Evolutionary conservation across 1,140 invertebrate species (phyloP).

Genomic region (Zaprionus davidi): DNA sequence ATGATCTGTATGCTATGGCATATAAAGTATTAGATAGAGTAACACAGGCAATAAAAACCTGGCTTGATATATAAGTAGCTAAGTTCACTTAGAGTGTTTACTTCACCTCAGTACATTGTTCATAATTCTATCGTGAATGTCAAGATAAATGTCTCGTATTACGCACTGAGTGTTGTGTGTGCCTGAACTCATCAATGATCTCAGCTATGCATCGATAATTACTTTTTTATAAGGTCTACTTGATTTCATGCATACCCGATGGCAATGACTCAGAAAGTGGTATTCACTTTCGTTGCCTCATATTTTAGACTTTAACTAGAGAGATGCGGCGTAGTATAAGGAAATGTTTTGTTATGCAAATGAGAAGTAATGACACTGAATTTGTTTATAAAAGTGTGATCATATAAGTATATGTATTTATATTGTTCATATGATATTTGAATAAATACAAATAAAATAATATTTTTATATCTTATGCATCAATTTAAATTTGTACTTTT

Average conservation of each 20-base stretch:
- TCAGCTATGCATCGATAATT: conserved; percentile 22
- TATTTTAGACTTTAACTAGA: not conserved
- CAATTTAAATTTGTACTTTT: too few relatives aligned
- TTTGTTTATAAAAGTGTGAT: not conserved
- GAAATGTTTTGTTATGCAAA: conserved; percentile 17
- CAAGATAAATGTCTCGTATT: not conserved
- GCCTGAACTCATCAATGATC: conserved; percentile 25
- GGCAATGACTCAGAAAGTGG: conserved; percentile 29
- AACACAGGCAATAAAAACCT: not conserved
- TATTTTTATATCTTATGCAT: not conserved
- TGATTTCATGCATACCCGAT: not conserved
- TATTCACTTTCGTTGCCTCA: conserved; percentile 18
- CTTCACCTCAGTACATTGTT: not conserved
- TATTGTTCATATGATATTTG: not conserved
- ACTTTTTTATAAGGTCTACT: conserved; percentile 1
- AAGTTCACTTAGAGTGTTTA: not conserved
- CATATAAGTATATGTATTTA: not conserved
- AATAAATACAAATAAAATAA: not conserved
- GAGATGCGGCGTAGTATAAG: not conserved
- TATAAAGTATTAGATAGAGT: not conserved
- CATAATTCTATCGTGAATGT: not conserved
- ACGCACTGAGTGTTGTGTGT: not conserved
- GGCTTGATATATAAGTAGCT: not conserved
- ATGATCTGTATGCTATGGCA: not conserved
- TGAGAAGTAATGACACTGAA: not conserved